These are phyloP conservation scores for Zapornia atra DNA, from an alignment of 2,113 vertebrate genomes.

Conservation along the genomic window DNA sequence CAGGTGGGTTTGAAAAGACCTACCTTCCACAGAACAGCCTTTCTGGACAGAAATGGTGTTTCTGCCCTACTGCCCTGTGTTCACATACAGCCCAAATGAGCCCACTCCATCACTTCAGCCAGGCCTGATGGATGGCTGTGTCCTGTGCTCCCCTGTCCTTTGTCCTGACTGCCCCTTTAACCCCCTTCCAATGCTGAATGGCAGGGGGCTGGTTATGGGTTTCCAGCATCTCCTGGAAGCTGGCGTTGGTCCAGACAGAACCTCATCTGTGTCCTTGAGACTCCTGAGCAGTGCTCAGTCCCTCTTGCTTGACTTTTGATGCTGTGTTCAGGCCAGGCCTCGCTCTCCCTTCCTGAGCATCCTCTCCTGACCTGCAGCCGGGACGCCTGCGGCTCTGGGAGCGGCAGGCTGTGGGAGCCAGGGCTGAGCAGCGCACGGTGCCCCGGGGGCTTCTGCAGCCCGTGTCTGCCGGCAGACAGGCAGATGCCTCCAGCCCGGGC, in stretches of 20 bases:
- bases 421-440: fast-evolving
- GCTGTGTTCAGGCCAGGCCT: background rate
- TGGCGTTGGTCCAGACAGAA: background rate
- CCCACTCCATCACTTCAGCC: background rate
- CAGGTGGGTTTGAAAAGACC: constrained; percentile 19
- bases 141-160: background rate
- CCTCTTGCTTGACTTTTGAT: background rate
- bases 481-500: fast-evolving
- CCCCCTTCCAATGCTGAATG: background rate
- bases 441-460: background rate
- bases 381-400: background rate
- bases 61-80: constrained; percentile 19
- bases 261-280: background rate
- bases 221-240: background rate
- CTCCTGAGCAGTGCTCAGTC: background rate
- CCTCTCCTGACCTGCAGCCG: background rate
- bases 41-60: constrained; percentile 30
- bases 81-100: background rate
- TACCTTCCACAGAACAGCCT: background rate
- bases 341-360: background rate
- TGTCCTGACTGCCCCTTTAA: background rate
- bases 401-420: fast-evolving
- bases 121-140: background rate
- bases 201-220: background rate
- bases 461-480: fast-evolving